phyloP scores from a whole-genome alignment of 2,888 invertebrate genomes.

The Heliconius aoede region DNA sequence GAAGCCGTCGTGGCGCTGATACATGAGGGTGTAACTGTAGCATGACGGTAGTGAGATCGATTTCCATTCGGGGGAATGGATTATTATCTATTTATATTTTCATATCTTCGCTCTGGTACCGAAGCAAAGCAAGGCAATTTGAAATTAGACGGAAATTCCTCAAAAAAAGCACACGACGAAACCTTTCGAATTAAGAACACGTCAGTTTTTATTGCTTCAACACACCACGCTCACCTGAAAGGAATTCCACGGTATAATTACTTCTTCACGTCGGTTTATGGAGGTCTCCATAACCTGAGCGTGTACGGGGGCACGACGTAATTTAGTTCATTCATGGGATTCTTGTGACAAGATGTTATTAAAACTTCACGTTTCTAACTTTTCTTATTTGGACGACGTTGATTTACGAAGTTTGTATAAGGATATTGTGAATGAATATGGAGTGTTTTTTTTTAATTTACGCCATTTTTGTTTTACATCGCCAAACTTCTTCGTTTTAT shows the following conservation, averaged over 20 bases:
- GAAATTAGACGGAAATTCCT: no score
- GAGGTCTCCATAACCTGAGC: constrained; percentile 27
- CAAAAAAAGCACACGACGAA: constrained; percentile 25
- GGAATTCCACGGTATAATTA: constrained; percentile 50
- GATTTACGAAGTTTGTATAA: constrained; percentile 3
- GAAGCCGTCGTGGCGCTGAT: no score
- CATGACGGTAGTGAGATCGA: no score
- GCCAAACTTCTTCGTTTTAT: neutral
- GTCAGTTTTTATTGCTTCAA: constrained; percentile 36
- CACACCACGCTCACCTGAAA: constrained; percentile 44
- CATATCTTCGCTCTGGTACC: no score
- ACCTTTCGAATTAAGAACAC: constrained; percentile 27
- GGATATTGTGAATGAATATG: neutral
- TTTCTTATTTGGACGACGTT: constrained; percentile 18
- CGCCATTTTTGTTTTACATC: neutral
- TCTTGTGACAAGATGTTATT: constrained; percentile 28
- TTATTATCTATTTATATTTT: no score
- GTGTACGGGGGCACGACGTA: constrained; percentile 1
- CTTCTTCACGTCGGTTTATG: constrained; percentile 43
- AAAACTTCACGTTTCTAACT: constrained; percentile 20
- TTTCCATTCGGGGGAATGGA: no score
- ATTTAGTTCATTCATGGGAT: constrained; percentile 22
- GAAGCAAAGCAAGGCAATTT: no score
- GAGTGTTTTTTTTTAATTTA: neutral
- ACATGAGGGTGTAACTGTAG: no score